Conservation (phyloP, 2,113 vertebrate species). For the Cyanistes caeruleus region DNA sequence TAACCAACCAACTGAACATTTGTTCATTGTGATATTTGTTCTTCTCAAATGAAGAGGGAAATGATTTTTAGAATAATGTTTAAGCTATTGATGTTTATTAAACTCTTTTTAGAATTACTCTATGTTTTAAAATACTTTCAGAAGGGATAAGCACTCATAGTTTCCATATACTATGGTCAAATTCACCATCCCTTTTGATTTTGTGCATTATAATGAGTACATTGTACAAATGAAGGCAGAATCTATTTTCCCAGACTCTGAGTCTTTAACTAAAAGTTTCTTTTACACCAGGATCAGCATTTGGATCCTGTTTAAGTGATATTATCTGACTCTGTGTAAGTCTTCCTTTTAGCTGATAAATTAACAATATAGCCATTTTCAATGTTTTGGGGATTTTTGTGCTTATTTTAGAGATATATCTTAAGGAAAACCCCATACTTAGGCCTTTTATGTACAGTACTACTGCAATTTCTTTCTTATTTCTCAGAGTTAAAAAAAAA, state of each 20-base stretch:
- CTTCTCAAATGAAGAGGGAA: neutral
- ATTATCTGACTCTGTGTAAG: neutral
- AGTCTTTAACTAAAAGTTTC: neutral
- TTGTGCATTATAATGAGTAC: neutral
- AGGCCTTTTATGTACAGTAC: neutral
- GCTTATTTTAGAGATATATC: neutral
- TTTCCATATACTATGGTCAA: neutral
- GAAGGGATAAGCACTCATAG: neutral
- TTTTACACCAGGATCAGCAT: neutral
- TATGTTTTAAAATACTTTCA: neutral
- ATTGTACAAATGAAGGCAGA: fast-evolving
- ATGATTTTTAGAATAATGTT: neutral
- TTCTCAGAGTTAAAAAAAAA: neutral
- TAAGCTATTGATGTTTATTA: neutral
- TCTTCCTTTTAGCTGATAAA: neutral
- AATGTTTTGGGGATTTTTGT: neutral
- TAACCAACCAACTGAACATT: neutral
- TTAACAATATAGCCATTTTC: neutral
- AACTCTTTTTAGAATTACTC: neutral
- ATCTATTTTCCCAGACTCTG: neutral
- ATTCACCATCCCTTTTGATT: neutral
- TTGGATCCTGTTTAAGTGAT: neutral
- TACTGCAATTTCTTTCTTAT: neutral
- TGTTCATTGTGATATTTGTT: neutral
- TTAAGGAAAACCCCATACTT: neutral